Conservation (phyloP, 2,797 vertebrate species). For the Pipistrellus nathusii region DNA sequence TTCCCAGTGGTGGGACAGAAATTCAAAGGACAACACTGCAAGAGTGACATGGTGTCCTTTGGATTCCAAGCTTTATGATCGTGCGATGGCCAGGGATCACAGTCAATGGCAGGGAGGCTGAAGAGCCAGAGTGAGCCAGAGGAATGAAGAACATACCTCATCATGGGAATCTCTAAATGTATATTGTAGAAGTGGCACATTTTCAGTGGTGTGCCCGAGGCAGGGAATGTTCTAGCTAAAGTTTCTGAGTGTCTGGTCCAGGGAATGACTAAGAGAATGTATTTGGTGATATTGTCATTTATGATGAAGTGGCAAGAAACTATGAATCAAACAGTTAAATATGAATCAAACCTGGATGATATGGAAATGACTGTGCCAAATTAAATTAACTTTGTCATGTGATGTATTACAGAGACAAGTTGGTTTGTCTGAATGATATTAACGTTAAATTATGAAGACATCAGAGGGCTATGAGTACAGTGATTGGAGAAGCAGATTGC, state of each 20-base stretch:
- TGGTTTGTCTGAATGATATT: constrained; percentile 7
- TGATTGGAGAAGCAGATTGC: not conserved
- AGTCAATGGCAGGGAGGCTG: not conserved
- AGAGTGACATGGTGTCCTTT: not conserved
- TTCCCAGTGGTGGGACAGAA: not conserved
- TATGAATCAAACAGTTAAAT: not conserved
- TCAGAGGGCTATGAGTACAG: not conserved
- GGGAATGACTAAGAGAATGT: not conserved
- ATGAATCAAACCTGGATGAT: not conserved
- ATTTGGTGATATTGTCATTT: not conserved
- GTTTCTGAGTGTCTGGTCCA: not conserved
- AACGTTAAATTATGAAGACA: not conserved
- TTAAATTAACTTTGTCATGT: not conserved
- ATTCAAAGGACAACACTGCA: not conserved
- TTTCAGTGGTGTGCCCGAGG: not conserved
- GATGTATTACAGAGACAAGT: not conserved
- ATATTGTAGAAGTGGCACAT: not conserved
- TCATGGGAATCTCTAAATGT: not conserved
- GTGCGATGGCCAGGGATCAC: not conserved
- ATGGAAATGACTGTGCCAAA: not conserved
- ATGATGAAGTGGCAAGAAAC: not conserved
- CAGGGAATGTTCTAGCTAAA: not conserved
- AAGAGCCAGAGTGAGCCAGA: not conserved
- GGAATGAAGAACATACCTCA: not conserved
- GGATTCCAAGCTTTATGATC: not conserved